These are phyloP conservation scores for Spea bombifrons DNA, from an alignment of 2,113 vertebrate genomes.

Conservation along the genomic window DNA sequence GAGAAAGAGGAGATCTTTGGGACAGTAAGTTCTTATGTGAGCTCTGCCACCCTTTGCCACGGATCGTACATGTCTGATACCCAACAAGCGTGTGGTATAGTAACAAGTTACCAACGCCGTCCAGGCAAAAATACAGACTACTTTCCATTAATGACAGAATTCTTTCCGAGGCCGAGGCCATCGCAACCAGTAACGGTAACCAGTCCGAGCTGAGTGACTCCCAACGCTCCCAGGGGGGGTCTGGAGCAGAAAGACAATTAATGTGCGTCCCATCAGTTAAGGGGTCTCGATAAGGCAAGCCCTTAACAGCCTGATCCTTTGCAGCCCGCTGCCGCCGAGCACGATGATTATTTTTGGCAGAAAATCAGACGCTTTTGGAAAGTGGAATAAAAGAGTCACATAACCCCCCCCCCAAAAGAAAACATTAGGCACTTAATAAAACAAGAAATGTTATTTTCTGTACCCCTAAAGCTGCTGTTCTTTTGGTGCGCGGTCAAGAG, in stretches of 20 bases:
- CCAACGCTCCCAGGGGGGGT: not conserved
- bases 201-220: too few species aligned
- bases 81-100: too few species aligned
- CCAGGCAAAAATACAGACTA: too few species aligned
- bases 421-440: not conserved
- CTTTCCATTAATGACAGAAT: too few species aligned
- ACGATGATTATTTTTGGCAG: conserved; percentile 24
- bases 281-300: not conserved
- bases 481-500: not conserved
- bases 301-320: not conserved
- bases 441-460: not conserved
- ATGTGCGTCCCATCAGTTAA: conserved; percentile 36
- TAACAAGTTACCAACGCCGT: too few species aligned
- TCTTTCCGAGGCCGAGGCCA: too few species aligned
- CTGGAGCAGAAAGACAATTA: not conserved
- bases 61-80: too few species aligned
- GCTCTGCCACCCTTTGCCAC: too few species aligned
- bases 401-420: not conserved
- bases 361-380: conserved; percentile 13
- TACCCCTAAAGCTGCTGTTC: not conserved
- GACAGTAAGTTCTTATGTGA: too few species aligned
- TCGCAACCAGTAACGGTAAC: too few species aligned
- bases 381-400: not conserved
- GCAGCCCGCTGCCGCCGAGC: conserved; percentile 2
- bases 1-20: too few species aligned